phyloP scores from a whole-genome alignment of 2,888 invertebrate genomes.

The Tenthredo amoena region DNA sequence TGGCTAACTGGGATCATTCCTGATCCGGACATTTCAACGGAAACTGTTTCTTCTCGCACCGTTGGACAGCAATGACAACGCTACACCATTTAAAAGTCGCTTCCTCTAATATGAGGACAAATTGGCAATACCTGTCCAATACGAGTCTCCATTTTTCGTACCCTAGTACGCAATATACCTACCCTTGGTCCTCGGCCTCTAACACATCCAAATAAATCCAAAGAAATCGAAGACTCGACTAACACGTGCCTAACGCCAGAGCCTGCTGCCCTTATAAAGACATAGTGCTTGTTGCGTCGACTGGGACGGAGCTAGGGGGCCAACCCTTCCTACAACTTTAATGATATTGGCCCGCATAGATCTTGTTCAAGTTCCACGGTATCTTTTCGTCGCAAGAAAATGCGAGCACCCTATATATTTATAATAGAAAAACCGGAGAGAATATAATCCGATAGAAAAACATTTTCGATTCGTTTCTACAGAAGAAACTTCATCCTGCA shows the following conservation, averaged over 20 bases:
- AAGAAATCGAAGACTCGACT: conserved; percentile 50
- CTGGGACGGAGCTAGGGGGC: conserved; percentile 11
- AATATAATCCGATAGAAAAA: not conserved
- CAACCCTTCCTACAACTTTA: conserved; percentile 54
- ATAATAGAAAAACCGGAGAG: too few species aligned
- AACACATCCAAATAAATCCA: conserved; percentile 52
- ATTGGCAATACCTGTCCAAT: conserved; percentile 52
- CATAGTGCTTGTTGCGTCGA: conserved; percentile 46
- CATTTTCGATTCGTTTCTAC: not conserved
- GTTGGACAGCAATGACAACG: conserved; percentile 11
- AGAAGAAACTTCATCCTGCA: not conserved
- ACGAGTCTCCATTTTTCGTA: conserved; percentile 49
- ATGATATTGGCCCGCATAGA: conserved; percentile 53
- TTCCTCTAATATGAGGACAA: conserved; percentile 44
- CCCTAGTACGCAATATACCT: conserved; percentile 45
- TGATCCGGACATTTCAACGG: not conserved
- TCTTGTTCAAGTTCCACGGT: conserved; percentile 48
- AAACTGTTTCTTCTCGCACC: not conserved
- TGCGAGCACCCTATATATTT: not conserved
- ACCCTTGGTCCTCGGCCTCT: not conserved
- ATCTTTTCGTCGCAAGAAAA: conserved; percentile 31
- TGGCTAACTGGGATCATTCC: not conserved
- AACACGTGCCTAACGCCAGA: conserved; percentile 49
- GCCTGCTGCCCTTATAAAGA: conserved; percentile 51
- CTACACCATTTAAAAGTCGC: conserved; percentile 40